These are phyloP conservation scores for Neoseiulus cucumeris DNA, from an alignment of 1,140 invertebrate species.

Conservation along the genomic window DNA sequence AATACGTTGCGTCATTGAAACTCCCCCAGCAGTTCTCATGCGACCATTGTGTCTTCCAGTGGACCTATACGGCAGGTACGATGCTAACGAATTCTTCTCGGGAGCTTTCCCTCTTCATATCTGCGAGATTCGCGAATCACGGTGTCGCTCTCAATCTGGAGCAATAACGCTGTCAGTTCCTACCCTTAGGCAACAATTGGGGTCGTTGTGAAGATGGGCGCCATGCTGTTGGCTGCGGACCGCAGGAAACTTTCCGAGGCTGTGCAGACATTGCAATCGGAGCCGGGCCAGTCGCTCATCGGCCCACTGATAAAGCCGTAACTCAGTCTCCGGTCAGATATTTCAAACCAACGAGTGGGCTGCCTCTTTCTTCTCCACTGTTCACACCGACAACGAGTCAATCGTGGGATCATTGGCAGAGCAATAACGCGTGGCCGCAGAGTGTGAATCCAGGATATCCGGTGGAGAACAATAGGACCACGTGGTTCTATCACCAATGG, in stretches of 20 bases:
- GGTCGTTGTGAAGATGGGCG: conserved; percentile 37
- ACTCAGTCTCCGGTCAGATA: no score
- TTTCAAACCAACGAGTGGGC: no score
- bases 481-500: no score
- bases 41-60: conserved; percentile 25
- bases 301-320: no score
- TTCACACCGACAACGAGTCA: no score
- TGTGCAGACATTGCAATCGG: conserved; percentile 22
- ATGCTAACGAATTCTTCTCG: not conserved
- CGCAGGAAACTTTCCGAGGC: conserved; percentile 24
- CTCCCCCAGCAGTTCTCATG: conserved; percentile 23
- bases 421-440: no score
- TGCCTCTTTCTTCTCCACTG: no score
- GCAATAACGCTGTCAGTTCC: not conserved
- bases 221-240: conserved; percentile 22
- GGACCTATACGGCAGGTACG: conserved; percentile 27
- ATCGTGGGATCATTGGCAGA: no score
- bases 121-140: not conserved
- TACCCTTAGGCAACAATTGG: conserved; percentile 22
- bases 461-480: no score
- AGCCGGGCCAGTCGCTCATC: not conserved
- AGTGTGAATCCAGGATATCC: no score
- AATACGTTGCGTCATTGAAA: conserved; percentile 19
- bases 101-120: not conserved
- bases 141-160: not conserved